Base-by-base conservation (phyloP, 2,888 invertebrate species). In the Clunio marinus region DNA sequence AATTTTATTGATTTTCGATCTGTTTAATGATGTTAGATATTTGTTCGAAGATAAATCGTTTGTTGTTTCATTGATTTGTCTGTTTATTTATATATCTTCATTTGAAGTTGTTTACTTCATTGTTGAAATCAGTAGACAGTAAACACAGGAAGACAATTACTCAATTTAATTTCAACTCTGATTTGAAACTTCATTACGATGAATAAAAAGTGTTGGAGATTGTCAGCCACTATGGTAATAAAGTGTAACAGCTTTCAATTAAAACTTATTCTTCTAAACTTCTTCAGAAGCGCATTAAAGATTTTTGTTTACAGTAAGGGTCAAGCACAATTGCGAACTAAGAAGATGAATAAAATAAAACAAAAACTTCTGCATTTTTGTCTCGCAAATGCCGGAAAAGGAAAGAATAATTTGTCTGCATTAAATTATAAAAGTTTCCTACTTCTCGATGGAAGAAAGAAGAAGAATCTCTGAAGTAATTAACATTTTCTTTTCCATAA, bases 401-500 rank as follows among this genome's bases (percentile, higher is more conserved):
- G 13, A 32, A 59, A 28, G 59, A 59, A 58, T 32, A 59, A 59
- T 59, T 59, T 59, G 59, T 60, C 60, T 60, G 60, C 60, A 60
- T 60, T 60, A 60, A 60, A 60, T 60, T 60, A 60, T 60, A 60
- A 60, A 60, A 60, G 17, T 60, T 59, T 60, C 22, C 22, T 27
- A 13, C 27, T 60, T 60, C 5, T 37, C 17, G 4, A 27, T 10
- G 32, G 28, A 35, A n/a, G 15, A 57, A n/a, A n/a, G n/a, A n/a
- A n/a, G 32, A 28, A 32, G 32, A 20, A 60, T 15, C 15, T 35
- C 35, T 25, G 37, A 60, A 60, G 60, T 37, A 60, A 60, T 60
- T 60, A 60, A 60, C 60, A 60, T 60, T 60, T 60, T 60, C 60
- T 60, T 60, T 60, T 24, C 60, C 60, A 60, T 37, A 60, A 35